Percentiles rank a stretch among this genome's conserved stretches.
phyloP scores from a whole-genome alignment of 2,113 vertebrate species.

The Ciconia maguari region DNA sequence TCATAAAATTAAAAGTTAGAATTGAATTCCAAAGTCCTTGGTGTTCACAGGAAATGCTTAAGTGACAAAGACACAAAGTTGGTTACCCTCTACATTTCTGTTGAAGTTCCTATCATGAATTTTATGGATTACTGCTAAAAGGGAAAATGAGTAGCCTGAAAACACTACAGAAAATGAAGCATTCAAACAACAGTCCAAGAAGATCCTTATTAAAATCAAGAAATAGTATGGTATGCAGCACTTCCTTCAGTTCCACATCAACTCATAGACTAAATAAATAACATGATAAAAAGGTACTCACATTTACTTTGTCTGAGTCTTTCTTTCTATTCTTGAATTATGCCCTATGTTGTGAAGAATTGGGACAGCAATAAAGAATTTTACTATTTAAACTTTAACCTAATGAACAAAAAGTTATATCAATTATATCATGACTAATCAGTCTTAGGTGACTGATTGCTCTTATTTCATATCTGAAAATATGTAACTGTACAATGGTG shows the following conservation, averaged over 20 bases:
- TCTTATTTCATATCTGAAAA: not conserved
- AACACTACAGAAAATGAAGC: not conserved
- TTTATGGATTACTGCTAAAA: not conserved
- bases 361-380: not conserved
- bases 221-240: not conserved
- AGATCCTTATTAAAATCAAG: not conserved
- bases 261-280: not conserved
- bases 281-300: not conserved
- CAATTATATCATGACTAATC: too few species aligned
- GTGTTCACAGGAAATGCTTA: not conserved
- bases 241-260: not conserved
- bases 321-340: not conserved
- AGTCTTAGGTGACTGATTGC: not conserved
- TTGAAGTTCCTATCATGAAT: not conserved
- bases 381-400: not conserved
- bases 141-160: not conserved
- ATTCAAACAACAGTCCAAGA: not conserved
- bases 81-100: not conserved
- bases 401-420: not conserved
- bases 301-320: fast-evolving
- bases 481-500: not conserved
- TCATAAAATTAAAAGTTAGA: not conserved
- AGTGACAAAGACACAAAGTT: not conserved
- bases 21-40: not conserved
- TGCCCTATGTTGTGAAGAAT: not conserved